A percentile compares a stretch with the other conserved stretches of the same genome.
These are phyloP conservation scores for Equus przewalskii DNA, from an alignment of 2,113 vertebrate species.

Conservation along the genomic window DNA sequence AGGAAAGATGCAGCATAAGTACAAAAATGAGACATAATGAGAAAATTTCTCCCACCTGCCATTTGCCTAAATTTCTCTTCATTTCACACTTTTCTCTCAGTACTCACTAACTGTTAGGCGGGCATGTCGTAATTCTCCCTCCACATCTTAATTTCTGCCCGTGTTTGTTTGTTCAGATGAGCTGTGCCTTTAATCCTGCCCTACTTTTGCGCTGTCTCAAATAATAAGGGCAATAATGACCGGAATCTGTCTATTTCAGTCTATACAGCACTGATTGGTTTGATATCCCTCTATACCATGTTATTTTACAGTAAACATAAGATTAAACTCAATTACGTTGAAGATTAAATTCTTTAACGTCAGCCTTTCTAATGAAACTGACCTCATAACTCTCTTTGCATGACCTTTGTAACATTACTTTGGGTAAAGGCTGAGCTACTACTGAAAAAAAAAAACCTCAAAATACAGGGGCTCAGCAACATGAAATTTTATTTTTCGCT, in stretches of 20 bases:
- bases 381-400: neutral
- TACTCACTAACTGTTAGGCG: neutral
- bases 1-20: neutral
- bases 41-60: neutral
- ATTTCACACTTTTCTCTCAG: neutral
- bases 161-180: neutral
- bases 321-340: constrained; percentile 51
- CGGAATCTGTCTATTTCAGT: neutral
- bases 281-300: neutral
- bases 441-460: neutral
- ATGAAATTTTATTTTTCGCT: constrained; percentile 24
- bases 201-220: neutral
- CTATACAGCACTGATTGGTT: neutral
- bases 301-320: constrained; percentile 51
- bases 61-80: neutral
- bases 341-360: constrained; percentile 54
- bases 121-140: neutral
- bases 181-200: neutral
- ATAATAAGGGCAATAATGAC: constrained; percentile 6
- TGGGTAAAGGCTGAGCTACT: neutral
- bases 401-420: neutral
- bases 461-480: neutral
- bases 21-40: neutral
- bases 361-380: constrained; percentile 35
- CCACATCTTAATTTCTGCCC: neutral